Evolutionary conservation across 2,888 invertebrate genomes (phyloP).

Genomic region (Folsomia manolachei): DNA sequence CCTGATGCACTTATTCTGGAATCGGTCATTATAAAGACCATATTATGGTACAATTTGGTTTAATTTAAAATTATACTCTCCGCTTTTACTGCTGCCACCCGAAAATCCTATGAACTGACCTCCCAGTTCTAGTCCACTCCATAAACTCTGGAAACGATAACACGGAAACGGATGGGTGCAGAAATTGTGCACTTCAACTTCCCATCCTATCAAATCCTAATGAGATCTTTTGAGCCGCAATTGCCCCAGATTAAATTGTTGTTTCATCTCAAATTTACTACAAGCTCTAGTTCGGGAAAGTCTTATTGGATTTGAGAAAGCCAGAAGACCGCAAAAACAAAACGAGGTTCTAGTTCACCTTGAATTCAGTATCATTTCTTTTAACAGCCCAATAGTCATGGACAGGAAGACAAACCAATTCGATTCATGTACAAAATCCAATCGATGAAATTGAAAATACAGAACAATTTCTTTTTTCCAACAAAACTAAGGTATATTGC

Average conservation of each 20-base stretch:
- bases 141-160: too few relatives aligned
- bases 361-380: background rate
- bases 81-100: too few relatives aligned
- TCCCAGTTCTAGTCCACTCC: too few relatives aligned
- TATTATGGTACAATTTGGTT: too few relatives aligned
- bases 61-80: too few relatives aligned
- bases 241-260: conserved; percentile 1
- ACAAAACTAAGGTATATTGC: background rate
- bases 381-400: too few relatives aligned
- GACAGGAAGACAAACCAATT: background rate
- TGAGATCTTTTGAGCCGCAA: background rate
- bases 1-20: too few relatives aligned
- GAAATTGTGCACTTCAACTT: too few relatives aligned
- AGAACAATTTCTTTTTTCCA: too few relatives aligned
- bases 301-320: background rate
- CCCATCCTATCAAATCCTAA: conserved; percentile 1
- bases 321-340: background rate
- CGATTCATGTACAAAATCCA: background rate
- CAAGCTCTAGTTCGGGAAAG: background rate
- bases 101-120: too few relatives aligned
- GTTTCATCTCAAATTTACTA: background rate
- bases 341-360: background rate
- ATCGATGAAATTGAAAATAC: background rate
- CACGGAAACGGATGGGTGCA: too few relatives aligned
- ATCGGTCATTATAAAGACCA: too few relatives aligned